phyloP scores from a whole-genome alignment of 2,113 vertebrate species.

The Dendropsophus ebraccatus region DNA sequence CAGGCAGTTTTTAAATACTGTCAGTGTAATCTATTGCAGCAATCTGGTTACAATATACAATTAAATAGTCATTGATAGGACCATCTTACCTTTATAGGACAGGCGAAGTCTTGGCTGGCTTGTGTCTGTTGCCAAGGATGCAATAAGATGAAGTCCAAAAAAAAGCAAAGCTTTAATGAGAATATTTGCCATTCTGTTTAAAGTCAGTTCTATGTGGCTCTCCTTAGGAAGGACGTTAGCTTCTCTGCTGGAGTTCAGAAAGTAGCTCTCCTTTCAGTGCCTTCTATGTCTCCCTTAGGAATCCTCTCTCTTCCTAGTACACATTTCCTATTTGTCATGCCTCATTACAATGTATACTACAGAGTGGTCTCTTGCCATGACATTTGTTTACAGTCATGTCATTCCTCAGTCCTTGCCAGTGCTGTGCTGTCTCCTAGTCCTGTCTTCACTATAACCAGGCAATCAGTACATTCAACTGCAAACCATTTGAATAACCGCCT shows the following conservation, averaged over 20 bases:
- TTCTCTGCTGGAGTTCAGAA: conserved; percentile 62
- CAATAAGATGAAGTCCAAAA: conserved; percentile 64
- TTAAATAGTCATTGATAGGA: neutral
- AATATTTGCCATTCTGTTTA: conserved; percentile 59
- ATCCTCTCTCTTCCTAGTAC: conserved; percentile 66
- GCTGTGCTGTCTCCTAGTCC: conserved; percentile 65
- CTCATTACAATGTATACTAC: conserved; percentile 63
- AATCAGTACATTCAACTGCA: conserved; percentile 68
- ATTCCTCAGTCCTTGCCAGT: conserved; percentile 69
- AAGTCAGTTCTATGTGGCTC: conserved; percentile 62
- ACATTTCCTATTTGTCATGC: conserved; percentile 68
- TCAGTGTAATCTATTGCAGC: neutral
- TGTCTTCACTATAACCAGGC: conserved; percentile 62
- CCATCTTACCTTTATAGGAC: conserved; percentile 82
- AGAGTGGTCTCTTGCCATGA: conserved; percentile 67
- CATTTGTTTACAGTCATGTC: conserved; percentile 70
- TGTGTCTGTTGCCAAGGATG: conserved; percentile 66
- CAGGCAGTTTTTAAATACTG: no score
- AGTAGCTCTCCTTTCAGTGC: conserved; percentile 63
- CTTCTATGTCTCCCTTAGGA: conserved; percentile 59
- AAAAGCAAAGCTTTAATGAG: conserved; percentile 64
- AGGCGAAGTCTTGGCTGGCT: conserved; percentile 79
- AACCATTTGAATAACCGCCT: conserved; percentile 65
- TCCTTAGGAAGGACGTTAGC: conserved; percentile 62
- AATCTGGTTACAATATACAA: neutral